A percentile compares a stretch with the other conserved stretches of the same genome.
Conservation (phyloP, 2,888 invertebrate species). For the Cheilosia impressa region DNA sequence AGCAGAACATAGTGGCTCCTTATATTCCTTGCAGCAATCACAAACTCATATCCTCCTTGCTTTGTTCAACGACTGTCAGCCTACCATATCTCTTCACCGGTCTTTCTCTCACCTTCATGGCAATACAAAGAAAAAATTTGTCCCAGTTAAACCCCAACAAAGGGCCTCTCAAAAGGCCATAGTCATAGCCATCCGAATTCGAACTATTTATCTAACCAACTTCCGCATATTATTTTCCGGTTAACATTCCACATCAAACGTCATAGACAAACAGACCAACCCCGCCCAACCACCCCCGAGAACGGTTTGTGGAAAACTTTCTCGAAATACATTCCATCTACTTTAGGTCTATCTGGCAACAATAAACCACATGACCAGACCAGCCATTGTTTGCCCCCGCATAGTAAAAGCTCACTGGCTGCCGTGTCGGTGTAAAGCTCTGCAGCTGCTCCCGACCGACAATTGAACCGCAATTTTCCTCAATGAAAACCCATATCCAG, state of each 20-base stretch:
- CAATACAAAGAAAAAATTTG: too few relatives aligned
- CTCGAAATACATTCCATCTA: constrained; percentile 3
- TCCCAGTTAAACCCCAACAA: not conserved
- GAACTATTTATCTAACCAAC: not conserved
- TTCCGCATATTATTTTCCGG: constrained; percentile 4
- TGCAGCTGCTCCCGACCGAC: constrained; percentile 1
- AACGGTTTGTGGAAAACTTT: constrained; percentile 2
- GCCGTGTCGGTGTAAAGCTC: constrained; percentile 50
- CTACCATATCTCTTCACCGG: too few relatives aligned
- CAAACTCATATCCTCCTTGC: too few relatives aligned
- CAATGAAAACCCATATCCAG: constrained; percentile 48
- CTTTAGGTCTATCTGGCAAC: constrained; percentile 45
- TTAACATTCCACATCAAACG: constrained; percentile 6
- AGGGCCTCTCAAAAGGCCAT: not conserved
- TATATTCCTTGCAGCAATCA: too few relatives aligned
- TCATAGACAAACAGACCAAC: constrained; percentile 10
- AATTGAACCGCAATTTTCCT: constrained; percentile 40
- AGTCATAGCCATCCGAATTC: not conserved
- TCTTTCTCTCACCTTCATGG: too few relatives aligned
- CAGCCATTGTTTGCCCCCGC: constrained; percentile 28
- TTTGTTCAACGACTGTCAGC: too few relatives aligned
- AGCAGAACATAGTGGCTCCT: too few relatives aligned
- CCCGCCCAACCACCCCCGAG: not conserved
- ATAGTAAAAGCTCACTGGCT: constrained; percentile 65
- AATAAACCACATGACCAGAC: constrained; percentile 32